phyloP scores from a whole-genome alignment of 2,888 invertebrate genomes.

The Cantharis flavilabris region DNA sequence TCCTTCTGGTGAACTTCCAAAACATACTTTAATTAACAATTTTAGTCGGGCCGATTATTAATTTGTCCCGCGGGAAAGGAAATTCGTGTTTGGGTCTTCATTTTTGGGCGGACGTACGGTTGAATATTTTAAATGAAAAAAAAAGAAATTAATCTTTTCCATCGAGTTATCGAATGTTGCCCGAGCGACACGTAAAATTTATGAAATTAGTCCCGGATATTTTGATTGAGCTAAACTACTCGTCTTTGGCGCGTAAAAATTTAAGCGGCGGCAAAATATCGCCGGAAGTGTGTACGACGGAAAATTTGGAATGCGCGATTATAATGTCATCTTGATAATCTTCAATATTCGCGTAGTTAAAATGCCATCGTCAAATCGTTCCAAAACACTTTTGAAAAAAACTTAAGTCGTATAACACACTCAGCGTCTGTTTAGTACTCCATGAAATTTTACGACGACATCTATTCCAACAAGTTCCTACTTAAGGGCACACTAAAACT shows the following conservation, averaged over 20 bases:
- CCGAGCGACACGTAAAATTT: background rate
- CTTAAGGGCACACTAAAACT: constrained; percentile 47
- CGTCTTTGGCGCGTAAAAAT: background rate
- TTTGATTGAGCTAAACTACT: background rate
- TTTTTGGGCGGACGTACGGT: background rate
- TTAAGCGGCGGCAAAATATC: constrained; percentile 4
- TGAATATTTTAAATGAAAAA: background rate
- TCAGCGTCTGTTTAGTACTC: constrained; percentile 48
- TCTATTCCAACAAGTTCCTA: constrained; percentile 46
- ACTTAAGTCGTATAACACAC: constrained; percentile 44
- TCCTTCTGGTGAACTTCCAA: background rate
- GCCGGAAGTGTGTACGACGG: constrained; percentile 5
- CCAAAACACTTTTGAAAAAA: constrained; percentile 34
- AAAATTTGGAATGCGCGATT: constrained; percentile 10
- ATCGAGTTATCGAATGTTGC: background rate
- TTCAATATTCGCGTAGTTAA: constrained; percentile 40
- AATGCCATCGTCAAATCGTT: constrained; percentile 46
- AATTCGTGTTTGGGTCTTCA: background rate
- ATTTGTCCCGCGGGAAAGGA: background rate
- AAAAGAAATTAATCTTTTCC: too few relatives aligned
- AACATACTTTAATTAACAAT: background rate
- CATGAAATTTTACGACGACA: constrained; percentile 54
- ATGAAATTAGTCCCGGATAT: background rate
- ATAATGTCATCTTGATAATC: constrained; percentile 16
- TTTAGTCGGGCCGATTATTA: background rate